A percentile compares a stretch with the other conserved stretches of the same genome.
Conservation (phyloP, 2,888 invertebrate species). For the Idaea straminata region DNA sequence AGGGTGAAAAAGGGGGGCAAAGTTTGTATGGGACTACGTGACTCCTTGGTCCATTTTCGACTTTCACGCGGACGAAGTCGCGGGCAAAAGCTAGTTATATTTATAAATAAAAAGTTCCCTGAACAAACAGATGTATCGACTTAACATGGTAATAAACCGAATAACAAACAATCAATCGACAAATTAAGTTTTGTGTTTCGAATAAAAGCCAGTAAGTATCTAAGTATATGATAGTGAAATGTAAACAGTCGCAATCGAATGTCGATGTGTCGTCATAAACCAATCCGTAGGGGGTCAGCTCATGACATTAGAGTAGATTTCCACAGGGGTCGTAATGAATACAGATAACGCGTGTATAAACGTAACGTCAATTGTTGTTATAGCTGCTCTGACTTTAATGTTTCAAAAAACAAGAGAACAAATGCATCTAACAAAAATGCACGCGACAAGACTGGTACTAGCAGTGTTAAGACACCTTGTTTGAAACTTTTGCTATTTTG, state of each 20-base stretch:
- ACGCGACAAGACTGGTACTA: too few species aligned
- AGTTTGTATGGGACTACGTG: too few species aligned
- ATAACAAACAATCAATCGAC: slow-evolving; percentile 13
- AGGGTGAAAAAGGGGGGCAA: too few species aligned
- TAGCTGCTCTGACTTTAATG: too few species aligned
- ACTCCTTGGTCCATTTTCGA: too few species aligned
- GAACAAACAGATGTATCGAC: slow-evolving; percentile 3
- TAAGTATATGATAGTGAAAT: slow-evolving; percentile 30
- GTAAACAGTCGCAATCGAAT: slow-evolving; percentile 46
- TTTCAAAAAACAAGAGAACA: too few species aligned
- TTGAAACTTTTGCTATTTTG: too few species aligned
- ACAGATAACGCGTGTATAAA: slow-evolving; percentile 36
- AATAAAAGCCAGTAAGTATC: background rate
- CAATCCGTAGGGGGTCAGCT: slow-evolving; percentile 66
- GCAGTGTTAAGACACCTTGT: too few species aligned
- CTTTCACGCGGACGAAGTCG: too few species aligned
- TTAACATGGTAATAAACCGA: slow-evolving; percentile 16
- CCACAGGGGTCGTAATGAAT: slow-evolving; percentile 56
- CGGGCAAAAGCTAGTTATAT: too few species aligned
- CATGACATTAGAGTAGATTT: slow-evolving; percentile 65
- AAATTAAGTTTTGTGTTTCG: background rate
- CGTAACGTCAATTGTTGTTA: background rate
- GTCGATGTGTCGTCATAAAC: slow-evolving; percentile 55
- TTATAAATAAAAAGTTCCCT: background rate
- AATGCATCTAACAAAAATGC: too few species aligned